Conservation (phyloP, 2,113 vertebrate genomes). For the Pristiophorus japonicus region DNA sequence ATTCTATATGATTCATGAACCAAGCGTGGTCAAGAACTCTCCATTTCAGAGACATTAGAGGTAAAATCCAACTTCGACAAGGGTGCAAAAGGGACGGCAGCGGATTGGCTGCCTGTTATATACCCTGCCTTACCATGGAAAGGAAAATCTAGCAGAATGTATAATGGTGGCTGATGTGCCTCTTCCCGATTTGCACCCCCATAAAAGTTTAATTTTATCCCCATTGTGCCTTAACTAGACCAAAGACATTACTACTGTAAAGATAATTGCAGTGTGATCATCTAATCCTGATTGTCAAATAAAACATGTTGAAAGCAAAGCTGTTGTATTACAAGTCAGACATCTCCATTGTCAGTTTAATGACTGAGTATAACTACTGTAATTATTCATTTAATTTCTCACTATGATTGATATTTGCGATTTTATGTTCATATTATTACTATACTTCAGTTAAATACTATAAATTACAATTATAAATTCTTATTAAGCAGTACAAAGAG, state of each 20-base stretch:
- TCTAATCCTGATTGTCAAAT: slow-evolving; percentile 34
- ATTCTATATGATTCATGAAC: not conserved
- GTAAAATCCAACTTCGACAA: not conserved
- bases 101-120: not conserved
- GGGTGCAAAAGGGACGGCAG: not conserved
- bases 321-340: slow-evolving; percentile 22
- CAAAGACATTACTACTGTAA: not conserved
- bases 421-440: slow-evolving; percentile 34
- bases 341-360: slow-evolving; percentile 29
- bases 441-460: not conserved
- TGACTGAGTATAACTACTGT: slow-evolving; percentile 29
- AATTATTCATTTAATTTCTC: slow-evolving; percentile 27
- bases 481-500: not conserved
- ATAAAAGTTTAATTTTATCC: not conserved
- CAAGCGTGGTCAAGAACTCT: not conserved
- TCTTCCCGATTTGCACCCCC: not conserved
- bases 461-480: slow-evolving; percentile 32
- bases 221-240: not conserved
- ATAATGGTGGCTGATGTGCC: not conserved
- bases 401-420: slow-evolving; percentile 32
- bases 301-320: slow-evolving; percentile 16
- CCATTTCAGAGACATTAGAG: not conserved
- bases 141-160: not conserved
- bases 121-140: not conserved
- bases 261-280: slow-evolving; percentile 29